Percentiles rank a stretch among this genome's conserved stretches.
Conservation (phyloP, 1,140 invertebrate species). For the Drosophila seguyi region DNA sequence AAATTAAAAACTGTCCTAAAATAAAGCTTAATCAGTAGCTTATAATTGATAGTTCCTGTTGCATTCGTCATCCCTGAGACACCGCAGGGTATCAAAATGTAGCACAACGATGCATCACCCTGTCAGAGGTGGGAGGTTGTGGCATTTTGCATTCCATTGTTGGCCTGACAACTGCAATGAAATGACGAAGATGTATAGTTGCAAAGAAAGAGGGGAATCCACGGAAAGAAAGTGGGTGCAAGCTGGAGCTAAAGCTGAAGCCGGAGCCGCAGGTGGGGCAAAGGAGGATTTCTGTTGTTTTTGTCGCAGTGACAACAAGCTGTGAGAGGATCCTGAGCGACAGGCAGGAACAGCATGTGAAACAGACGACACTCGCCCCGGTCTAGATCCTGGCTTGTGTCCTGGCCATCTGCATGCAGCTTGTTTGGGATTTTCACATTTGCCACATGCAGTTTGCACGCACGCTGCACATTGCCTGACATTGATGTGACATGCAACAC, state of each 20-base stretch:
- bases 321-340: slow-evolving; percentile 50
- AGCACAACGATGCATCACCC: slow-evolving; percentile 56
- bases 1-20: too few relatives aligned
- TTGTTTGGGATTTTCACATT: slow-evolving; percentile 77
- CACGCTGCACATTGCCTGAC: slow-evolving; percentile 50
- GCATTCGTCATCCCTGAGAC: too few relatives aligned
- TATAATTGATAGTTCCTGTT: too few relatives aligned
- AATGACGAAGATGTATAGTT: slow-evolving; percentile 77
- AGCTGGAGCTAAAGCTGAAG: slow-evolving; percentile 3
- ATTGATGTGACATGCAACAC: slow-evolving; percentile 79
- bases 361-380: slow-evolving; percentile 34
- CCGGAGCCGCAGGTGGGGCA: slow-evolving; percentile 18
- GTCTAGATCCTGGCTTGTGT: slow-evolving; percentile 39
- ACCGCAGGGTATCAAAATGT: slow-evolving; percentile 30
- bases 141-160: slow-evolving; percentile 70
- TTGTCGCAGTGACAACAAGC: slow-evolving; percentile 67
- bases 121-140: slow-evolving; percentile 27
- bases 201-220: slow-evolving; percentile 20
- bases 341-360: slow-evolving; percentile 36
- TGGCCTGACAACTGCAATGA: slow-evolving; percentile 69
- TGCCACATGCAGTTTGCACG: slow-evolving; percentile 56
- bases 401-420: slow-evolving; percentile 67
- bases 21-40: too few relatives aligned
- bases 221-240: slow-evolving; percentile 22
- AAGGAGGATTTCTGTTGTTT: slow-evolving; percentile 17